Evolutionary conservation across 2,797 vertebrate genomes (phyloP).

Genomic region (Pipistrellus pipistrellus): DNA sequence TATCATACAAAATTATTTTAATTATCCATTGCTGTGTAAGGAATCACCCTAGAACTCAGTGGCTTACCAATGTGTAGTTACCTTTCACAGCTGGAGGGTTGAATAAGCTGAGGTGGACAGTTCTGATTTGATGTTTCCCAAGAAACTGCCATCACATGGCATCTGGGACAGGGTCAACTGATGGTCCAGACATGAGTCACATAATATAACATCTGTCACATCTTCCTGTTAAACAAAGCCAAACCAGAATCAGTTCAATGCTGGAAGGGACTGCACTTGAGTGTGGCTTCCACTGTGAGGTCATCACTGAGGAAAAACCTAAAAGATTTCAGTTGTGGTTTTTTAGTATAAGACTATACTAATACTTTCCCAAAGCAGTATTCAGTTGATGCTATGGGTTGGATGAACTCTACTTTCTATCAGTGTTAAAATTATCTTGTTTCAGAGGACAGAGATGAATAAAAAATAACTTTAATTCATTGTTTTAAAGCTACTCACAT

Average conservation of each 20-base stretch:
- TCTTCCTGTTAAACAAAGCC: neutral
- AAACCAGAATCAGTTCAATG: no score
- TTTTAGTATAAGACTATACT: no score
- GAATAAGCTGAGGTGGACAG: neutral
- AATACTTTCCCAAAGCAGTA: neutral
- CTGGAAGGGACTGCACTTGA: fast-evolving
- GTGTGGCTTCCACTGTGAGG: fast-evolving
- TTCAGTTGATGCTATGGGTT: neutral
- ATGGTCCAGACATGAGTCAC: neutral
- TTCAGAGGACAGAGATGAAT: neutral
- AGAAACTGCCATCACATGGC: neutral
- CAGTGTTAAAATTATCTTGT: neutral
- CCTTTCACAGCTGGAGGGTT: neutral
- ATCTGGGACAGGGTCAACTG: no score
- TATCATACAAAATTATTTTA: no score
- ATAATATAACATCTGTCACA: no score
- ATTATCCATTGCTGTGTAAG: neutral
- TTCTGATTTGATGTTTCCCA: fast-evolving
- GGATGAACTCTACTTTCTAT: neutral
- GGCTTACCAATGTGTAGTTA: neutral
- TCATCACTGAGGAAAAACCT: neutral
- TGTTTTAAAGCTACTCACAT: neutral
- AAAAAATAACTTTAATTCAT: neutral
- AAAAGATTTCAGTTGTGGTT: neutral
- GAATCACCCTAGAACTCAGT: neutral